Percentiles rank a stretch among this genome's conserved stretches.
These are phyloP conservation scores for Nomada hirtipes DNA, from an alignment of 2,888 invertebrate species.

Conservation along the genomic window DNA sequence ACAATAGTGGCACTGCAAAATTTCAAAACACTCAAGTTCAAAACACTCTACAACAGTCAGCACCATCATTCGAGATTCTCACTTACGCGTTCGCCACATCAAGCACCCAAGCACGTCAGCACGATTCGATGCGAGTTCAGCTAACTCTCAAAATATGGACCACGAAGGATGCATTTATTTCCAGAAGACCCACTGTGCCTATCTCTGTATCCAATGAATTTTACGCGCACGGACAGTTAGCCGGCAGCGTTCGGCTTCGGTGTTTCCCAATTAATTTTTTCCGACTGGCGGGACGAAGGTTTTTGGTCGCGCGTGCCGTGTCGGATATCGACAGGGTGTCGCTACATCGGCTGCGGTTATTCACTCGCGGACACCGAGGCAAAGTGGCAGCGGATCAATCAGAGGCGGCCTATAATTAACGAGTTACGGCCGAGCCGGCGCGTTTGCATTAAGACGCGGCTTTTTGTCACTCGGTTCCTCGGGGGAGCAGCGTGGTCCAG, in stretches of 20 bases:
- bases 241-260: slow-evolving; percentile 48
- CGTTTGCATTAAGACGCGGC: slow-evolving; percentile 83
- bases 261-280: slow-evolving; percentile 83
- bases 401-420: slow-evolving; percentile 84
- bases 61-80: no score
- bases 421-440: slow-evolving; percentile 80
- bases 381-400: slow-evolving; percentile 82
- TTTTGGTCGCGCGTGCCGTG: slow-evolving; percentile 77
- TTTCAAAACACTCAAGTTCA: no score
- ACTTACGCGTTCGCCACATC: no score
- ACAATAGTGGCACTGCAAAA: no score
- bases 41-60: no score
- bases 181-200: slow-evolving; percentile 19
- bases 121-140: no score
- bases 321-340: slow-evolving; percentile 79
- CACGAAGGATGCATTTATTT: background rate
- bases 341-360: slow-evolving; percentile 63
- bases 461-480: slow-evolving; percentile 82
- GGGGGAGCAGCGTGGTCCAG: slow-evolving; percentile 53
- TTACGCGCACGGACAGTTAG: slow-evolving; percentile 15
- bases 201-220: no score
- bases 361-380: slow-evolving; percentile 54
- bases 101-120: no score
- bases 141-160: no score
- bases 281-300: slow-evolving; percentile 14